Percentiles rank a stretch among this genome's conserved stretches.
Conservation (phyloP, 2,888 invertebrate genomes). For the Cryptocephalus primarius region DNA sequence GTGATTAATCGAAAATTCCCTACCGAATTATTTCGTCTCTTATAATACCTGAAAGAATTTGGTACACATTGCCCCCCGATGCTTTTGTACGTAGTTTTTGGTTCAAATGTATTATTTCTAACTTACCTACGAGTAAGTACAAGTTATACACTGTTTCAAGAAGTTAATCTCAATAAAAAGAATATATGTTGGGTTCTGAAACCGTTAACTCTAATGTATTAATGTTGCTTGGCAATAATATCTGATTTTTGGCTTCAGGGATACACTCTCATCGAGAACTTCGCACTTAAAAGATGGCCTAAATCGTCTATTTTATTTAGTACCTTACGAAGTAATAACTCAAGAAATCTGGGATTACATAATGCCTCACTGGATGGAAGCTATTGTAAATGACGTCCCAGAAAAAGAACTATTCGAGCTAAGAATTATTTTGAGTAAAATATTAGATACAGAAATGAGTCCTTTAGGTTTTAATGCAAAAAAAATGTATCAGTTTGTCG, state of each 20-base stretch:
- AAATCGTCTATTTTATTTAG: constrained; percentile 85
- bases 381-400: constrained; percentile 84
- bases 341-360: constrained; percentile 96
- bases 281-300: constrained; percentile 92
- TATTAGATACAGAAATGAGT: constrained; percentile 92
- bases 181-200: too few species aligned
- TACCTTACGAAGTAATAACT: constrained; percentile 95
- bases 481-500: constrained; percentile 90
- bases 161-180: too few species aligned
- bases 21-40: too few species aligned
- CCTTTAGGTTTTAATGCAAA: constrained; percentile 90
- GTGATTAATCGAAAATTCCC: too few species aligned
- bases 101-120: too few species aligned
- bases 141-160: too few species aligned
- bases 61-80: too few species aligned
- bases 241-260: constrained; percentile 40
- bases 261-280: constrained; percentile 74
- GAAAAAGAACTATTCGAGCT: constrained; percentile 78
- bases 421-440: constrained; percentile 79
- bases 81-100: too few species aligned
- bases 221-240: too few species aligned
- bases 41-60: too few species aligned
- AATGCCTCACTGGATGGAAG: constrained; percentile 99
- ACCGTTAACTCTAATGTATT: too few species aligned
- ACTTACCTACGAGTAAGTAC: too few species aligned